These are phyloP conservation scores for Ophion costatus DNA, from an alignment of 2,888 invertebrate genomes.

Conservation along the genomic window DNA sequence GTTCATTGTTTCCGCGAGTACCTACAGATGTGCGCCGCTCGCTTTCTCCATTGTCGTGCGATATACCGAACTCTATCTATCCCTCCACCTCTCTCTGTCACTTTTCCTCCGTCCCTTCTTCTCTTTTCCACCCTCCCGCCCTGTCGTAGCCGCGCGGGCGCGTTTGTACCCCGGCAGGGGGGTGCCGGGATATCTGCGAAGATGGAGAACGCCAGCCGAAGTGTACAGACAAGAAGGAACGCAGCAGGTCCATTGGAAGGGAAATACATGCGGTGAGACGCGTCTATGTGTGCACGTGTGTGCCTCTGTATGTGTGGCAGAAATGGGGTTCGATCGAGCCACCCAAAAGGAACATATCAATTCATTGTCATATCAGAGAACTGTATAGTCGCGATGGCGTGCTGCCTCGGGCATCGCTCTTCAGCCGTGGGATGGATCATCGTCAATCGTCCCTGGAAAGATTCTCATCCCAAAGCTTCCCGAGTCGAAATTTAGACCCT, in stretches of 20 bases:
- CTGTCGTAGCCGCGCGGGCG: constrained; percentile 38
- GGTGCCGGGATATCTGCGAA: constrained; percentile 50
- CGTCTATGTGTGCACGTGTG: neutral
- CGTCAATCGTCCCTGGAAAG: neutral
- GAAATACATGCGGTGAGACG: constrained; percentile 43
- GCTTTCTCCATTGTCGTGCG: constrained; percentile 74
- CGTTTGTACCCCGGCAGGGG: constrained; percentile 33
- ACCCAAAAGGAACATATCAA: constrained; percentile 77
- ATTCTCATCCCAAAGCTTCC: neutral
- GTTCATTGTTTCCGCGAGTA: constrained; percentile 81
- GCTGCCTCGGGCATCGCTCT: constrained; percentile 38
- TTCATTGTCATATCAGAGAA: constrained; percentile 76
- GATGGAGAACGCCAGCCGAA: constrained; percentile 64
- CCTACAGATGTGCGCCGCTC: constrained; percentile 80
- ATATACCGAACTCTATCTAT: constrained; percentile 71
- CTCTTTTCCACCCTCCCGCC: neutral
- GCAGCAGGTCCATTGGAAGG: constrained; percentile 43
- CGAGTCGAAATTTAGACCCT: no score
- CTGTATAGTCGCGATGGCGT: constrained; percentile 68
- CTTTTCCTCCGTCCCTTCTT: neutral
- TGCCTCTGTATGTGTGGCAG: constrained; percentile 58
- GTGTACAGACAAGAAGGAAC: constrained; percentile 46
- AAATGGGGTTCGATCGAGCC: constrained; percentile 57
- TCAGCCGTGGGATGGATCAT: constrained; percentile 68
- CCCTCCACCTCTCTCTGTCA: constrained; percentile 51